Evolutionary conservation across 1,140 invertebrate genomes (phyloP), one percentile per base, ranked within the genome.

Genomic region (Pachypsylla venusta): DNA sequence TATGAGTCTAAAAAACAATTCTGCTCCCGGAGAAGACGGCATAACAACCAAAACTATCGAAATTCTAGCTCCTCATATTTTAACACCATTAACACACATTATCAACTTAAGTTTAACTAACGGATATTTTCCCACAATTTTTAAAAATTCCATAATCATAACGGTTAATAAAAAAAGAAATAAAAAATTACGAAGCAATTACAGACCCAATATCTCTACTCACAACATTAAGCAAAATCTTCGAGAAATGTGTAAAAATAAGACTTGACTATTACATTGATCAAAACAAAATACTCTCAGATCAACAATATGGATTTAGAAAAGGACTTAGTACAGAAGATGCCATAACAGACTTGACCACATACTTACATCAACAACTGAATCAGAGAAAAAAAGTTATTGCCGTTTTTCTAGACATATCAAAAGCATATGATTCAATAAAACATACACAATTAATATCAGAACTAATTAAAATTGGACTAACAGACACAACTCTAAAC

Each of bases 171-270:
- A 65, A 61, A 48, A 27, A 13, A 63, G 57, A 26, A 35, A 59
- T 39, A 59, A 54, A 28, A 42, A 16, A 35, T 35, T 10, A 7
- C 7, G 7, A 35, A 7, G n/a, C n/a, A 35, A 35, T n/a, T 35
- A 35, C n/a, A 7, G 57, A 64, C 48, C 66, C 64, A 5, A 66
- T 66, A 56, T 65, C 63, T 16, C 59, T 64, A 1, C 35, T 67
- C 16, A 61, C 39, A 53, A 60, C 30, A 39, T 57, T 66, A 35
- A 48, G 58, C n/a, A 65, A 66, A 48, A 30, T 63, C 24, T 48
- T 67, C 2, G 65, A 67, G 56, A 63, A 62, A 62, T 20, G 35
- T 39, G 27, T 61, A 13, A 57, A 60, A 53, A 26, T 13, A 39
- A 54, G 56, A 24, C 22, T 63, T 26, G 54, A 30, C 4, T 57